Evolutionary conservation across 2,888 invertebrate species (phyloP), one percentile per base, ranked within the genome.

Genomic region (Lysandra coridon): DNA sequence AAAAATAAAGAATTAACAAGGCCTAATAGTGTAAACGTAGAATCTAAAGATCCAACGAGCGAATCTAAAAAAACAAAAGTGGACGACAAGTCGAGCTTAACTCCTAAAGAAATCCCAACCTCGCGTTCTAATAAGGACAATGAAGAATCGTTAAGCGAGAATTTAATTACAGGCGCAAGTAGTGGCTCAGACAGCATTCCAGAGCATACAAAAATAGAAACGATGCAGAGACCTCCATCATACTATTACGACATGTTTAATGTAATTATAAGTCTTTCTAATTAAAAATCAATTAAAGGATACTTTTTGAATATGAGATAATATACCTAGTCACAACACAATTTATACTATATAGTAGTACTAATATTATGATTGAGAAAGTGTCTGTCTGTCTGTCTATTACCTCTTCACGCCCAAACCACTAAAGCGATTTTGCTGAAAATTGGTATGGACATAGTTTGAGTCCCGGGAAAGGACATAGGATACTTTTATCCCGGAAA

Each of bases 201-300:
- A 14, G 12, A 33, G 14, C 14, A 33, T 17, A 37, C 69, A 5
- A 69, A 69, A 37, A 69, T 69, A 69, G 69, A 69, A 69, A 12
- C 33, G 33, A 33, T 69, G 69, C 69, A 69, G 17, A 37, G 69
- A 37, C 69, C 69, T 69, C 69, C 69, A 5, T 69, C 69, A 0
- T 69, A 69, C 14, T 69, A 69, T 37, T 69, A 69, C 69, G 69
- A 69, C 69, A 69, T 69, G 69, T 69, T 69, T 1, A 69, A 69
- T 37, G 69, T 69, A 69, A 69, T 33, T 12, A 33, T 14, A 33
- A 23, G 3, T 33, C 69, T 17, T 5, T 69, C 5, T 69, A 37
- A 33, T 17, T 64, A 10, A 64, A 64, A 23, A 30, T 64, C 1
- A 17, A 17, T 4, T 57, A 57, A 57, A 57, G 2, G 17, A 57